phyloP scores from a whole-genome alignment of 2,888 invertebrate species.

The Phania funesta region DNA sequence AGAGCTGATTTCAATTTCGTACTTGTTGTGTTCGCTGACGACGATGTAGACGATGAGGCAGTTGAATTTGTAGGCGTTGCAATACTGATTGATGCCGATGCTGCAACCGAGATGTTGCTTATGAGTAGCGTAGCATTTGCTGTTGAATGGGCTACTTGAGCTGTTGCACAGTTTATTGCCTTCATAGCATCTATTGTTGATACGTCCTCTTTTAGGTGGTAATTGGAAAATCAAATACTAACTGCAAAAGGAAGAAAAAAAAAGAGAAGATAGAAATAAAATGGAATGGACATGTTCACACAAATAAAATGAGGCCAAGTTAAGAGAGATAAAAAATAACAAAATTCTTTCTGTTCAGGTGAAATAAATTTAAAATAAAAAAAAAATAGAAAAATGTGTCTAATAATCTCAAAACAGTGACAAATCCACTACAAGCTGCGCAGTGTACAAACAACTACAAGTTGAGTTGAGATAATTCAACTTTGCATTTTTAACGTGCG shows the following conservation, averaged over 20 bases:
- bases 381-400: background rate
- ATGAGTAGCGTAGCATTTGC: slow-evolving; percentile 65
- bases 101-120: slow-evolving; percentile 63
- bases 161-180: slow-evolving; percentile 71
- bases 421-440: too few species aligned
- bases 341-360: background rate
- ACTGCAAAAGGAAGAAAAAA: slow-evolving; percentile 36
- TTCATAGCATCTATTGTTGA: slow-evolving; percentile 75
- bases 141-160: slow-evolving; percentile 61
- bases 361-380: background rate
- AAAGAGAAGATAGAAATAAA: background rate
- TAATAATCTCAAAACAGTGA: background rate
- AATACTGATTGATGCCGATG: slow-evolving; percentile 57
- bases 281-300: slow-evolving; percentile 4
- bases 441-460: too few species aligned
- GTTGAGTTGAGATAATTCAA: too few species aligned
- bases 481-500: too few species aligned
- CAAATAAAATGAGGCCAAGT: background rate
- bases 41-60: slow-evolving; percentile 61
- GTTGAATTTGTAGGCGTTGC: slow-evolving; percentile 61
- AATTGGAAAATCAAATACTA: slow-evolving; percentile 42
- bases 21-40: slow-evolving; percentile 62
- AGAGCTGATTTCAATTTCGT: slow-evolving; percentile 71
- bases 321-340: background rate
- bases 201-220: slow-evolving; percentile 43